Evolutionary conservation across 2,797 vertebrate genomes (phyloP).

Genomic region (Morelia viridis): DNA sequence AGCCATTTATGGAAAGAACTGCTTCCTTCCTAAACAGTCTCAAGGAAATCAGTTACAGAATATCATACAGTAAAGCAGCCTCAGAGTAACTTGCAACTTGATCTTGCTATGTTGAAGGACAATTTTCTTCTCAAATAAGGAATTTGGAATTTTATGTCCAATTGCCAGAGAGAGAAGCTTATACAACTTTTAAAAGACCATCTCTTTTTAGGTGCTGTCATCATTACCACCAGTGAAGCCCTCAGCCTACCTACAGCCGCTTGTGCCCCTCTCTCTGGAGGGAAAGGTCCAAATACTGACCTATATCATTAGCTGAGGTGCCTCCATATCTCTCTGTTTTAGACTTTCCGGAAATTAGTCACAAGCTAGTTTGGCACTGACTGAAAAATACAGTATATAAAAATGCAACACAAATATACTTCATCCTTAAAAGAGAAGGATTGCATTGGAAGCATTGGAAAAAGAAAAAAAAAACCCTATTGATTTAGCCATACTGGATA

Average conservation of each 20-base stretch:
- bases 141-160: no score
- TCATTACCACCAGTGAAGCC: neutral
- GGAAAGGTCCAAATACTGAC: neutral
- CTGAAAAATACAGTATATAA: neutral
- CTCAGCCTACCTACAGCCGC: neutral
- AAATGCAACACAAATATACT: neutral
- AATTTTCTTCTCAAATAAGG: no score
- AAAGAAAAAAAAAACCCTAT: no score
- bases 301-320: neutral
- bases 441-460: neutral
- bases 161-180: no score
- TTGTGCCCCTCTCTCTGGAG: neutral
- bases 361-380: neutral
- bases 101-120: no score
- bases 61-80: neutral
- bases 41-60: neutral
- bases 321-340: neutral
- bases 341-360: neutral
- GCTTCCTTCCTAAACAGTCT: neutral
- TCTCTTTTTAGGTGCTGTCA: neutral
- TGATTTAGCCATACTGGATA: neutral
- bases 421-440: neutral
- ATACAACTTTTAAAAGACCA: no score
- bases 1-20: neutral
- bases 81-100: neutral